Evolutionary conservation across 2,113 vertebrate genomes (phyloP), one percentile per base, ranked within the genome.

Genomic region (Rhinogobius similis): DNA sequence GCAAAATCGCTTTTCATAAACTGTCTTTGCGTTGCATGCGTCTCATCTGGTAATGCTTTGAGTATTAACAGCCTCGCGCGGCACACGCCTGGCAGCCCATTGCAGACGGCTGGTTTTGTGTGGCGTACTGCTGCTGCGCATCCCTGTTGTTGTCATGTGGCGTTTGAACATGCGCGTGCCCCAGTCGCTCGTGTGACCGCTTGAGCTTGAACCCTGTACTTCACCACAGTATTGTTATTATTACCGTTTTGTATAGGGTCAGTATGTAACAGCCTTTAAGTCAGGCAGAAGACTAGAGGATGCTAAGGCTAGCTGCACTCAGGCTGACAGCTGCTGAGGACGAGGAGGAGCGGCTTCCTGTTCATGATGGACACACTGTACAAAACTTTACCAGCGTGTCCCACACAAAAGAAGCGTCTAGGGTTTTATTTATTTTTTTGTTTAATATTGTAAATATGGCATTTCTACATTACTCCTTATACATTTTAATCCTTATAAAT

Each of bases 321-420:
- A 83, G 70, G 24, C 55, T 73, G 79, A 52, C 76, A 75, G 56
- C 75, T 38, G 50, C 46, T 56, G 62, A 72, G 55, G 56, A 75
- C 55, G 67, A 70, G 75, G 75, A 75, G 52, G 62, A 81, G 68
- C 53, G 59, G 65, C 48, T 87, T 90, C 88, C 88, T 86, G 83
- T 79, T 83, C 70, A 18, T 61, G 32, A 26, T 55, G 55, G 65
- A 3, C 68, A 76, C 44, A 50, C 24, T 38, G 8, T 53, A 12
- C 4, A 55, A 4, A 20, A 61, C 14, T 58, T 4, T 6, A 36
- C 14, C 27, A 36, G 6, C 58, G 36, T 18, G 26, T n/a, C 58
- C 27, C n/a, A 21, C 39, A 14, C 20, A n/a, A 21, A 39, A 5
- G 43, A 44, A 16, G 14, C 4, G 14, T 44, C 43, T 18, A 59